Conservation (phyloP, 2,797 vertebrate species). For the Acridotheres tristis region DNA sequence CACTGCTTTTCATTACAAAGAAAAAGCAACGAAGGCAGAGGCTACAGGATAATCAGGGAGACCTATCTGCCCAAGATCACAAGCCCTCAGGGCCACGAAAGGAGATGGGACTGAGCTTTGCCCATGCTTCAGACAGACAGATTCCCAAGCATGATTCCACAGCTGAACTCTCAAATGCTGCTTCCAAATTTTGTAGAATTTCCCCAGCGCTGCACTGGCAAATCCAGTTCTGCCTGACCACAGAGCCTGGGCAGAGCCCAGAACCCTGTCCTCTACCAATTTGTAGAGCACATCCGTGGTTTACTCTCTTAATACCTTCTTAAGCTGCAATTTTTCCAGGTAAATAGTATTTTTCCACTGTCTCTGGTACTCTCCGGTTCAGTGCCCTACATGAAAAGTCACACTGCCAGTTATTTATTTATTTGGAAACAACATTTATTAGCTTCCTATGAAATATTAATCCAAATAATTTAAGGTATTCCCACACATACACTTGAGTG, state of each 20-base stretch:
- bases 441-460: neutral
- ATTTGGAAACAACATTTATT: neutral
- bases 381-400: neutral
- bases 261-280: neutral
- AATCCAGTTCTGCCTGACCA: neutral
- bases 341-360: neutral
- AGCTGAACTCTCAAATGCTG: neutral
- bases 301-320: neutral
- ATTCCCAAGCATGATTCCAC: neutral
- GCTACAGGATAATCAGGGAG: neutral
- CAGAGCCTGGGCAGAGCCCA: neutral
- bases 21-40: neutral
- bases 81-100: fast-evolving
- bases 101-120: neutral
- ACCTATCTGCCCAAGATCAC: neutral
- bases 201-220: neutral
- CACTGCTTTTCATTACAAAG: neutral
- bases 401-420: neutral
- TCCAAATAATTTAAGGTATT: neutral
- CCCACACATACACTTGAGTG: neutral
- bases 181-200: neutral
- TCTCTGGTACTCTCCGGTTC: neutral
- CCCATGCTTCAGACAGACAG: neutral
- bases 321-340: neutral
- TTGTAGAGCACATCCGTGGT: neutral